These are phyloP conservation scores for Diabrotica virgifera DNA, from an alignment of 1,140 invertebrate genomes.

Conservation along the genomic window DNA sequence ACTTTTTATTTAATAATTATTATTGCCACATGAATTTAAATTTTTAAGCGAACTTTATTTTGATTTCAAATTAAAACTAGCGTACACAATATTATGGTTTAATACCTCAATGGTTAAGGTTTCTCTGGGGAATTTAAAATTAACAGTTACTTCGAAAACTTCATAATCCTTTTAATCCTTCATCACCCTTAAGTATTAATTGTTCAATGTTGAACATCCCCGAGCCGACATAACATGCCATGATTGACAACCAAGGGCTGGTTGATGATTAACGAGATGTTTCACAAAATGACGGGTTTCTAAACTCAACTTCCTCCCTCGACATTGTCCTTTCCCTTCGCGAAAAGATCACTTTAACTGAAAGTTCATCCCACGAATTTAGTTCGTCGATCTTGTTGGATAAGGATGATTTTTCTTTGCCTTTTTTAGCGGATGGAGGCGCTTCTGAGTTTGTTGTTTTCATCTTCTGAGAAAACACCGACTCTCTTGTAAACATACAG, in stretches of 20 bases:
- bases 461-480: conserved; percentile 20
- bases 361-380: not conserved
- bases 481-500: conserved; percentile 26
- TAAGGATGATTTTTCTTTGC: not conserved
- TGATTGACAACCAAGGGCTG: conserved; percentile 45
- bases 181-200: conserved; percentile 24
- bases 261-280: conserved; percentile 46
- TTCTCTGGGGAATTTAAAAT: not conserved
- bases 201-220: conserved; percentile 34
- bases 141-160: not conserved
- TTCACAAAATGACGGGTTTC: conserved; percentile 46
- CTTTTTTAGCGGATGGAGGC: not conserved
- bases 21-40: too few relatives aligned
- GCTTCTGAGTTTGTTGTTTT: not conserved
- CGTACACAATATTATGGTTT: too few relatives aligned
- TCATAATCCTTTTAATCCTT: conserved; percentile 1
- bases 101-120: not conserved
- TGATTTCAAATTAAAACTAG: too few relatives aligned
- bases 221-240: conserved; percentile 39
- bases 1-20: too few relatives aligned
- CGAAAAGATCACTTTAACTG: too few relatives aligned
- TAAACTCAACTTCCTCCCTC: conserved; percentile 40
- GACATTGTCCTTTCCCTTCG: not conserved
- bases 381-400: not conserved
- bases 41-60: too few relatives aligned